phyloP scores from a whole-genome alignment of 2,113 vertebrate species.

The Montifringilla adamsi region DNA sequence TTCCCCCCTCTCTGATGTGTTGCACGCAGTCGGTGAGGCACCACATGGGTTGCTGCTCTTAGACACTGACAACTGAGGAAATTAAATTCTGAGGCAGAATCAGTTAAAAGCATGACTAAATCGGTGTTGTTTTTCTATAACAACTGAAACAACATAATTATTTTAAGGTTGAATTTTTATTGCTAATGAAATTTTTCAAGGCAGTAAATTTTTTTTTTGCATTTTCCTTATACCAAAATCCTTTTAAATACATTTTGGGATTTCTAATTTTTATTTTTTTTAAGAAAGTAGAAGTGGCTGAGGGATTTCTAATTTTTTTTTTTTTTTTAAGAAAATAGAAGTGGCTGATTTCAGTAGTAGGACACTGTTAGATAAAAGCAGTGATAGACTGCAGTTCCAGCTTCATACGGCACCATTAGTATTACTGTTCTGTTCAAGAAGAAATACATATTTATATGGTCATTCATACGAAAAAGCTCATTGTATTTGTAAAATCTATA shows the following conservation, averaged over 20 bases:
- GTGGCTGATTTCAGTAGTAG: background rate
- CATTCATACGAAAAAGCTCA: background rate
- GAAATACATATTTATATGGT: background rate
- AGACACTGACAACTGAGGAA: conserved; percentile 48
- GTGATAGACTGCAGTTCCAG: background rate
- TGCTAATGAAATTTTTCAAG: background rate
- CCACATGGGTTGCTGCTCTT: background rate
- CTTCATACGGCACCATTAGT: background rate
- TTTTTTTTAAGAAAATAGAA: background rate
- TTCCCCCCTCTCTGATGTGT: background rate
- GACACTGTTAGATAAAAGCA: background rate
- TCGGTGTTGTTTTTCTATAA: conserved; percentile 30
- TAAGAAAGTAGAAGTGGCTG: background rate
- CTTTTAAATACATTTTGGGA: background rate
- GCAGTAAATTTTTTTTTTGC: background rate
- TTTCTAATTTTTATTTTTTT: background rate
- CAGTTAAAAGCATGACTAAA: conserved; percentile 11
- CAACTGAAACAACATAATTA: conserved; percentile 44
- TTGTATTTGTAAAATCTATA: background rate
- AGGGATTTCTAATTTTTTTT: no score
- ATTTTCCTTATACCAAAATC: background rate
- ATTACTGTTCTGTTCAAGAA: background rate
- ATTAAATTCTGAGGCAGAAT: conserved; percentile 42
- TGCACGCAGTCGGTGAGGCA: background rate
- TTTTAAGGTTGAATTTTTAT: conserved; percentile 5